Percentiles rank a stretch among this genome's conserved stretches.
These are phyloP conservation scores for Cyclura pinguis DNA, from an alignment of 2,797 vertebrate species.

Conservation along the genomic window DNA sequence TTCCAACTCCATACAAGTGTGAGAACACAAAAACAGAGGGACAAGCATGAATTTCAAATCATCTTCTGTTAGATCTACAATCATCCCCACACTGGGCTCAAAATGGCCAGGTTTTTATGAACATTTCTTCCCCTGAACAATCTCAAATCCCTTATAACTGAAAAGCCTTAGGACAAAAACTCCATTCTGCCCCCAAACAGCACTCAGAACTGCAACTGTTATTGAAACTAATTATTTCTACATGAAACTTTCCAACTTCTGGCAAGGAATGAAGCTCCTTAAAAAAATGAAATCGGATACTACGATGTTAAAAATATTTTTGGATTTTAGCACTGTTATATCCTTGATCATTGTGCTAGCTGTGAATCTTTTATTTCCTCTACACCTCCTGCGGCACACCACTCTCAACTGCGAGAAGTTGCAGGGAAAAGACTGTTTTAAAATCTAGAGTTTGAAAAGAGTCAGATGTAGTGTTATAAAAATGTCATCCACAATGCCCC, in stretches of 20 bases:
- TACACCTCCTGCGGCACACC: not conserved
- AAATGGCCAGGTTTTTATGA: not conserved
- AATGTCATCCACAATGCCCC: no score
- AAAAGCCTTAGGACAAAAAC: not conserved
- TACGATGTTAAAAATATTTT: not conserved
- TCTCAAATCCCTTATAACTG: not conserved
- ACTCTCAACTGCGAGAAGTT: not conserved
- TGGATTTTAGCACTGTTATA: not conserved
- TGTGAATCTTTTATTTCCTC: not conserved
- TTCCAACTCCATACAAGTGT: not conserved
- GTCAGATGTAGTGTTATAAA: not conserved
- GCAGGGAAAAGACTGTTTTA: not conserved
- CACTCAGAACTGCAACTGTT: not conserved
- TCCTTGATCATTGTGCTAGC: not conserved
- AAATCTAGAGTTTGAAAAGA: not conserved
- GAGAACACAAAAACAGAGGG: not conserved
- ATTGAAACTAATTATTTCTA: not conserved
- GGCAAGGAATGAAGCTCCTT: not conserved
- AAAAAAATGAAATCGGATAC: not conserved
- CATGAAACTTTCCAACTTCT: not conserved
- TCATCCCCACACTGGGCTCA: not conserved
- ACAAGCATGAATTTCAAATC: not conserved
- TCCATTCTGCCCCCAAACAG: not conserved
- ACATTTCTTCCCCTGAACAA: not conserved
- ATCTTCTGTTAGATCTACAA: not conserved